Evolutionary conservation across 2,888 invertebrate species (phyloP).

Genomic region (Arctia plantaginis): DNA sequence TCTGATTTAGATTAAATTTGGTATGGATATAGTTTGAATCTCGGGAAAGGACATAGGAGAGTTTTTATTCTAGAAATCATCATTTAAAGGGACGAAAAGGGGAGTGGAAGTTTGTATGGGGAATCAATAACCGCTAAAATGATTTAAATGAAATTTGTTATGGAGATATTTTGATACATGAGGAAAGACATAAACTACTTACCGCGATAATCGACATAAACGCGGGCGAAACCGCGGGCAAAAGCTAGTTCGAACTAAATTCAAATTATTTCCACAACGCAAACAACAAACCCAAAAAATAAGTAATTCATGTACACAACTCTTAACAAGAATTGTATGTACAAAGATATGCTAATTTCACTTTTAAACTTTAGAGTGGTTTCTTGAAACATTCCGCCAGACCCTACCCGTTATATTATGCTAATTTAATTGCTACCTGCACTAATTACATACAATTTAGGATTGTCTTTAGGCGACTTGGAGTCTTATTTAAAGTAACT

Average conservation of each 20-base stretch:
- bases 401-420: neutral
- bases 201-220: neutral
- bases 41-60: no score
- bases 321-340: neutral
- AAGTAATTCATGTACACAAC: neutral
- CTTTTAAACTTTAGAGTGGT: slow-evolving; percentile 1
- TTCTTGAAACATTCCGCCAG: neutral
- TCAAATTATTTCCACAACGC: neutral
- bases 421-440: slow-evolving; percentile 1
- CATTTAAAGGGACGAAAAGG: no score
- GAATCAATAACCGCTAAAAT: no score
- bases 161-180: no score
- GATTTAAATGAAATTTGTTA: no score
- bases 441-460: neutral
- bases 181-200: neutral
- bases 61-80: no score
- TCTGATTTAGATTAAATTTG: no score
- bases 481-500: neutral
- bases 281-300: neutral
- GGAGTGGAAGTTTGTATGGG: no score
- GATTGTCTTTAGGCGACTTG: neutral
- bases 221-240: no score
- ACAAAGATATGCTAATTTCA: neutral
- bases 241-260: neutral
- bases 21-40: no score